phyloP scores from a whole-genome alignment of 2,113 vertebrate genomes.

The Lamprotornis superbus region DNA sequence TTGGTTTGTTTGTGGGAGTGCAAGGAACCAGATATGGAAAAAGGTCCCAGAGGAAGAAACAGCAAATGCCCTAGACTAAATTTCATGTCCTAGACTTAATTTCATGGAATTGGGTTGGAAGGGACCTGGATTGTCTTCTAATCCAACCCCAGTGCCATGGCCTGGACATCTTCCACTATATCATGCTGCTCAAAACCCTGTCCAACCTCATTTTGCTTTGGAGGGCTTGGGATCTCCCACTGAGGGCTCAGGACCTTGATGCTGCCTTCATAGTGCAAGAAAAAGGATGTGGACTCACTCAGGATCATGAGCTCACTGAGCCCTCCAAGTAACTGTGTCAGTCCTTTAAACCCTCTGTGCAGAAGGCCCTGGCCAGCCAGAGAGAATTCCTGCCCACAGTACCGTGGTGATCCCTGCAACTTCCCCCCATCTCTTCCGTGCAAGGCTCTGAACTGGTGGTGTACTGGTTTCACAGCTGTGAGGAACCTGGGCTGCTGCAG shows the following conservation, averaged over 20 bases:
- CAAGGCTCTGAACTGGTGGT: neutral
- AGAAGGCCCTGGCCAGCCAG: neutral
- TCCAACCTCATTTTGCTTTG: neutral
- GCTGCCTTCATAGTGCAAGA: neutral
- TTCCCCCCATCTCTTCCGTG: neutral
- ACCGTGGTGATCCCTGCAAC: neutral
- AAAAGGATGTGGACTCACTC: neutral
- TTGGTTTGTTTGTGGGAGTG: neutral
- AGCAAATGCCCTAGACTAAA: neutral
- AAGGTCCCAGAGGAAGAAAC: neutral
- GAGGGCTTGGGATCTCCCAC: neutral
- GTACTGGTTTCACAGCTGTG: neutral
- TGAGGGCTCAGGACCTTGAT: neutral
- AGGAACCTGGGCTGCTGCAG: neutral
- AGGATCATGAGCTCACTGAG: accelerated
- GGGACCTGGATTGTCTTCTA: neutral
- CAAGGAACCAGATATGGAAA: accelerated
- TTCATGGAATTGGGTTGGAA: neutral
- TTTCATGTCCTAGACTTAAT: neutral
- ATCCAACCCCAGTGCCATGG: neutral
- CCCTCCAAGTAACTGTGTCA: neutral
- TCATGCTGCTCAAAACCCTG: neutral
- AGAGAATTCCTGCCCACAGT: neutral
- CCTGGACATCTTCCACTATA: neutral
- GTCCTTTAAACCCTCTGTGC: neutral